These are phyloP conservation scores for Sphaeridia pumilis DNA, from an alignment of 2,888 invertebrate species.

Conservation along the genomic window DNA sequence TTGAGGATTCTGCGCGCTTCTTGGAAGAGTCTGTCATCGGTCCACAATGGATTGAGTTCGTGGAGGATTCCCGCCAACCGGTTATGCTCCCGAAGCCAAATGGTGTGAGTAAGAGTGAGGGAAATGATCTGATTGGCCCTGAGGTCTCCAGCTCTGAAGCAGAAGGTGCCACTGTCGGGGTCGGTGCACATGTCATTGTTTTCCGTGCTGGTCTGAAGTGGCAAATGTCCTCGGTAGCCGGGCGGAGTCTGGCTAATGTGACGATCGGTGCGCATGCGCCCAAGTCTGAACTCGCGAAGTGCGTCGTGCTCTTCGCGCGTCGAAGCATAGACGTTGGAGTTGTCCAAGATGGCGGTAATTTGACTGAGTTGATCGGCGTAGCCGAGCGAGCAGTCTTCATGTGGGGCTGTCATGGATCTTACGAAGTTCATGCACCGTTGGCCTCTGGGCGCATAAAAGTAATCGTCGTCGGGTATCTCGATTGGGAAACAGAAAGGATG, in stretches of 20 bases:
- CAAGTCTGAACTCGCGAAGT: slow-evolving; percentile 53
- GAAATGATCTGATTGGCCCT: slow-evolving; percentile 33
- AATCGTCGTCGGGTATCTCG: slow-evolving; percentile 31
- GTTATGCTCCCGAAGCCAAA: slow-evolving; percentile 34
- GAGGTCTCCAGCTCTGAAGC: slow-evolving; percentile 30
- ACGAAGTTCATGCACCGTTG: slow-evolving; percentile 58
- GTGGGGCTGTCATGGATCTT: slow-evolving; percentile 54
- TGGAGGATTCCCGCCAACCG: slow-evolving; percentile 22
- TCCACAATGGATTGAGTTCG: slow-evolving; percentile 26
- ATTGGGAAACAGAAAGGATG: slow-evolving; percentile 37
- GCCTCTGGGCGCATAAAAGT: slow-evolving; percentile 26
- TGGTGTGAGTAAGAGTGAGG: slow-evolving; percentile 25
- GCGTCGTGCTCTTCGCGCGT: slow-evolving; percentile 52
- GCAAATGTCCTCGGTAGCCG: slow-evolving; percentile 1
- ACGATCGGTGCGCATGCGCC: slow-evolving; percentile 8
- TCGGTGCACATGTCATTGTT: slow-evolving; percentile 18
- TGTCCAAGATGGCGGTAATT: slow-evolving; percentile 62
- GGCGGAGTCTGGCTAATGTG: background rate
- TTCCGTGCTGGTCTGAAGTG: slow-evolving; percentile 6
- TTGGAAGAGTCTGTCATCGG: slow-evolving; percentile 26
- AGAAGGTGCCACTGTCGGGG: slow-evolving; percentile 7
- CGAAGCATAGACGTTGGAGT: slow-evolving; percentile 70
- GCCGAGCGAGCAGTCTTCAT: slow-evolving; percentile 49
- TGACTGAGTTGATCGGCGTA: slow-evolving; percentile 62
- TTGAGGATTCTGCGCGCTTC: slow-evolving; percentile 25